Evolutionary conservation across 2,797 vertebrate species (phyloP), one percentile per base, ranked within the genome.

Genomic region (Myripristis jacobus): DNA sequence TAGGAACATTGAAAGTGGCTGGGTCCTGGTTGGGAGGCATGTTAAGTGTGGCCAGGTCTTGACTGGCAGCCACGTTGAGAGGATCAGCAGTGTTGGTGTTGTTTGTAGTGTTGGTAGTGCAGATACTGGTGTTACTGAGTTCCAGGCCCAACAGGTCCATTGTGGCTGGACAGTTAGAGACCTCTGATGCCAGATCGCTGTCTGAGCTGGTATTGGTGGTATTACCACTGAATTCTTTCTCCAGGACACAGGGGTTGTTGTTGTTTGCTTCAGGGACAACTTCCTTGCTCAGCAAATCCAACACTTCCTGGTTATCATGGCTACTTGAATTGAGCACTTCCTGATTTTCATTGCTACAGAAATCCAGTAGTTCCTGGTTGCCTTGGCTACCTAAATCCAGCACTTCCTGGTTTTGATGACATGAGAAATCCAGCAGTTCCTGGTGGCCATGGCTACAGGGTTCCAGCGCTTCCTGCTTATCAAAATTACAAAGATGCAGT

Each of bases 201-300:
- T 90, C 88, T 38, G 86, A 91, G 75, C 88, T 91, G 75, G 76
- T 83, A 53, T 53, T 82, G 13, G 64, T 71, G 19, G 80, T 59
- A 65, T 70, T 77, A 56, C 51, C 53, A 13, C 64, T 56, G 7
- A 6, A 36, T 18, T 85, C 66, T 36, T 56, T 25, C 55, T 85
- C 81, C 43, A 70, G 70, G 31, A 70, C 36, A 51, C 60, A 59
- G 16, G 19, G 24, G 34, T 82, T 79, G n/a, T 91, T 88, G 44
- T 90, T 90, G 72, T 90, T 90, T 0, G 77, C 77, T 78, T 91
- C 84, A 3, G 81, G 55, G 0, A 60, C 6, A 75, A 50, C n/a
- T 0, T 86, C 81, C 25, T 72, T 66, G 55, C 29, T 61, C 10
- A 51, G 46, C 38, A 81, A 47, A 38, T 87, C 77, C 18, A 86